Evolutionary conservation across 2,888 invertebrate genomes (phyloP), one percentile per base, ranked within the genome.

Genomic region (Plusia festucae): DNA sequence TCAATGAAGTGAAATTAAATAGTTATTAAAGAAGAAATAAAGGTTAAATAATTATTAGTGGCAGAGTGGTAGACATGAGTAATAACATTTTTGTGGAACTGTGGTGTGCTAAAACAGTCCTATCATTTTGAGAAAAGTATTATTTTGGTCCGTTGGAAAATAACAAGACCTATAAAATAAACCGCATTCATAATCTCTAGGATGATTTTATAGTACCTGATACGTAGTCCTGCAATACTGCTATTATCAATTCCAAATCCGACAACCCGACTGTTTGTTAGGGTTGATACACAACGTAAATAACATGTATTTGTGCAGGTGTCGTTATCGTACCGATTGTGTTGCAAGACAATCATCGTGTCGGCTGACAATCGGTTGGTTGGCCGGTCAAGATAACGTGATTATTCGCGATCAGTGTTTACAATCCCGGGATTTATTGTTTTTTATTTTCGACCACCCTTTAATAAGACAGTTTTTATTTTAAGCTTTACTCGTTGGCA

Each of bases 231-330:
- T 53, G 56, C 55, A 61, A 51, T 49, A 58, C 18, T 4, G 16
- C 16, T 11, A 73, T 79, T 81, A 79, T 79, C 79, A 30, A 32
- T 51, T 52, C 58, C 52, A 53, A 69, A 61, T 65, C 54, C 63
- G 68, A 71, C 71, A 53, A 59, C 52, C 53, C 65, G 52, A 56
- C 18, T 81, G 66, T 82, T 79, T 73, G 69, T 67, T 78, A 70
- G 86, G 84, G 86, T 83, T 85, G 82, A 82, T 73, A 75, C 75
- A 81, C 82, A 83, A 79, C 76, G 68, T 65, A 60, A 70, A 79
- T 73, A 79, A 60, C 60, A 82, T 61, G 68, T 88, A 79, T 89
- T 88, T 85, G 81, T 72, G 82, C 88, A 88, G 88, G 88, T 88
- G 88, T 62, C 79, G 64, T 74, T 78, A 78, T 80, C 76, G 73